These are phyloP conservation scores for Lepus timidus DNA, from an alignment of 2,113 vertebrate species.

Conservation along the genomic window DNA sequence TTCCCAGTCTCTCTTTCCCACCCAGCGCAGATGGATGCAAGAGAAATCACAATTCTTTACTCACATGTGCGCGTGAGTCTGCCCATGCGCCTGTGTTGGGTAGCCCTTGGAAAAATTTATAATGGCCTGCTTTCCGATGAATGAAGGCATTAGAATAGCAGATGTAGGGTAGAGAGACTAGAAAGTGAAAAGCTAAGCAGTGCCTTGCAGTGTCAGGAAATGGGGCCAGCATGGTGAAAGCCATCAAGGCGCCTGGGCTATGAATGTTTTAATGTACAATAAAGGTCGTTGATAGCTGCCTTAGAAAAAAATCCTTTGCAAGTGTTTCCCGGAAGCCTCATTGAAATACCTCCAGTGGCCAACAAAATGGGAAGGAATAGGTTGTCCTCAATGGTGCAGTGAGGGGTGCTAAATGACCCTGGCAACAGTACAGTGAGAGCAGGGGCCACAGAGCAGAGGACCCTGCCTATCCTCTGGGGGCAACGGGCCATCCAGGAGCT, in stretches of 20 bases:
- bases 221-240: slow-evolving; percentile 85
- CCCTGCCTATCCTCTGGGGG: slow-evolving; percentile 60
- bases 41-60: slow-evolving; percentile 65
- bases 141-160: slow-evolving; percentile 89
- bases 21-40: slow-evolving; percentile 58
- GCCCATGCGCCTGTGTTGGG: not conserved
- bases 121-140: slow-evolving; percentile 85
- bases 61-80: not conserved
- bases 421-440: not conserved
- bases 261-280: slow-evolving; percentile 84
- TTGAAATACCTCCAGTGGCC: slow-evolving; percentile 74
- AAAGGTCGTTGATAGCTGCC: slow-evolving; percentile 83
- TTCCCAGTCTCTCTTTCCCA: slow-evolving; percentile 35
- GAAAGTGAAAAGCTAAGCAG: slow-evolving; percentile 85
- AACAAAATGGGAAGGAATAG: not conserved
- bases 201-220: slow-evolving; percentile 88
- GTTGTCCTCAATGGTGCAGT: not conserved
- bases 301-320: slow-evolving; percentile 64
- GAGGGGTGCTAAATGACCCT: slow-evolving; percentile 40
- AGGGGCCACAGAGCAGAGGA: slow-evolving; percentile 64
- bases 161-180: slow-evolving; percentile 82
- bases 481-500: slow-evolving; percentile 85
- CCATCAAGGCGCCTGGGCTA: slow-evolving; percentile 82
- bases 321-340: slow-evolving; percentile 72
- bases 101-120: slow-evolving; percentile 86